These are phyloP conservation scores for Orthonychiurus folsomi DNA, from an alignment of 2,888 invertebrate genomes.

Conservation along the genomic window DNA sequence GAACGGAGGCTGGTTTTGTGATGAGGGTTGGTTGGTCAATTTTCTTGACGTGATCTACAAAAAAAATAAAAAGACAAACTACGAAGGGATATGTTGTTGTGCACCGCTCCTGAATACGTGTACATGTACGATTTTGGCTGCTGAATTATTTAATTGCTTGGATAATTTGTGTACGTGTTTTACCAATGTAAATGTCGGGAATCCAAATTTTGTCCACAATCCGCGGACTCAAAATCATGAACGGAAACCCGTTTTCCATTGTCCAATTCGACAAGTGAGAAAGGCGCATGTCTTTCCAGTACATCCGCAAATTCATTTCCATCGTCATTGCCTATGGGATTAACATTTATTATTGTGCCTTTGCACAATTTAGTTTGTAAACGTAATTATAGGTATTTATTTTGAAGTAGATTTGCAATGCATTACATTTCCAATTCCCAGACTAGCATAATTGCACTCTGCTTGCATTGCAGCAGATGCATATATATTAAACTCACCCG, in stretches of 20 bases:
- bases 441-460: too few relatives aligned
- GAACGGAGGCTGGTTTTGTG: slow-evolving; percentile 38
- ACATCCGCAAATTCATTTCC: slow-evolving; percentile 40
- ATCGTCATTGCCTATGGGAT: slow-evolving; percentile 40
- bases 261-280: slow-evolving; percentile 33
- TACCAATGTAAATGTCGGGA: slow-evolving; percentile 39
- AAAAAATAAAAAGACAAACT: background rate
- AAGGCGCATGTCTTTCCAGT: slow-evolving; percentile 40
- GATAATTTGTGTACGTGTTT: slow-evolving; percentile 2
- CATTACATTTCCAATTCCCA: too few relatives aligned
- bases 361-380: too few relatives aligned
- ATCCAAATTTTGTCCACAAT: slow-evolving; percentile 40
- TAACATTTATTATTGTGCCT: too few relatives aligned
- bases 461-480: too few relatives aligned
- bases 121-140: too few relatives aligned
- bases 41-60: slow-evolving; percentile 40
- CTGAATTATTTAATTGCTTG: background rate
- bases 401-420: too few relatives aligned
- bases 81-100: too few relatives aligned
- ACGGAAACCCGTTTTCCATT: slow-evolving; percentile 27
- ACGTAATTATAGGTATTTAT: too few relatives aligned
- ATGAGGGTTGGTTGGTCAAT: slow-evolving; percentile 38
- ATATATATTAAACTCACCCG: too few relatives aligned
- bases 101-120: too few relatives aligned
- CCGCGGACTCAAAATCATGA: slow-evolving; percentile 38